Conservation (phyloP, 2,797 vertebrate genomes). For the Selene dorsalis region DNA sequence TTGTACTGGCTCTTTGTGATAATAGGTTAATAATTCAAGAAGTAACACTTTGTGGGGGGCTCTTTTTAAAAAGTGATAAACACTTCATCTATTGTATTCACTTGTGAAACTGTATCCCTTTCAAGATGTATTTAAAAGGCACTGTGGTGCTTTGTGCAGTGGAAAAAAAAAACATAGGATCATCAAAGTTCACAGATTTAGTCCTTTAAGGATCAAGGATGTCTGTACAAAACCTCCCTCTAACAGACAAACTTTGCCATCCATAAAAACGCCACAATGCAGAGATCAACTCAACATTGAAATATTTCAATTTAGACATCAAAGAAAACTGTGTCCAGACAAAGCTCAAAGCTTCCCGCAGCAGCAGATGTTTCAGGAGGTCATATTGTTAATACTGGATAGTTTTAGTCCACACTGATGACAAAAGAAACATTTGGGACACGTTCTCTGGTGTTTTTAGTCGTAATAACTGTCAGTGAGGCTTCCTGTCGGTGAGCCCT, state of each 20-base stretch:
- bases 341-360: not conserved
- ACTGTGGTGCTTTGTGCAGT: too few species aligned
- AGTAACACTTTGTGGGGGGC: not conserved
- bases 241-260: not conserved
- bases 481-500: conserved; percentile 18
- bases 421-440: conserved; percentile 19
- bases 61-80: not conserved
- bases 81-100: not conserved
- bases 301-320: too few species aligned
- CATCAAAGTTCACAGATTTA: not conserved
- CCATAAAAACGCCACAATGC: too few species aligned
- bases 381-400: not conserved
- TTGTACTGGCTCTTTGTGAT: not conserved
- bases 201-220: not conserved
- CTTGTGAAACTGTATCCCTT: not conserved
- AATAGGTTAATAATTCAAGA: not conserved
- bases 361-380: conserved; percentile 9
- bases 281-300: too few species aligned
- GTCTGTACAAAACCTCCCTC: too few species aligned
- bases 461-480: conserved; percentile 23
- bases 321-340: not conserved
- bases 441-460: conserved; percentile 24
- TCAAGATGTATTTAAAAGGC: not conserved
- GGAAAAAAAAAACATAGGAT: too few species aligned
- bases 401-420: not conserved